Evolutionary conservation across 1,140 invertebrate genomes (phyloP), one percentile per base, ranked within the genome.

Genomic region (Drosophila dunni): DNA sequence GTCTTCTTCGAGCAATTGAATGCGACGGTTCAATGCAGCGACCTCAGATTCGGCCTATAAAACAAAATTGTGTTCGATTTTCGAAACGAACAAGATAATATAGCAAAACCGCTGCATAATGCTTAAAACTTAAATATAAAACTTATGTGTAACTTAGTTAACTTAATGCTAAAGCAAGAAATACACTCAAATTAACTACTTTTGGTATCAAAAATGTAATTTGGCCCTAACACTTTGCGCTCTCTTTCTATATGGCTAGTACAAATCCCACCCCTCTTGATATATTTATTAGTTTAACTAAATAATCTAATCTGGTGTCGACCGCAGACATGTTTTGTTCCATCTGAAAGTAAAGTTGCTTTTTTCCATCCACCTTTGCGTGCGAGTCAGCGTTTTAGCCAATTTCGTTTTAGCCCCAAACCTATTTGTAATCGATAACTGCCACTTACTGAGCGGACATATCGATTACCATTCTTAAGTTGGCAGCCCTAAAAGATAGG

Each of bases 1-100:
- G 94, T 99, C 98, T 93, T 99, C 98, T 94, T 99, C 98, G 93
- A 99, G 94, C 92, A 99, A 95, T 94, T 99, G 98, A 94, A 99
- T 99, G 93, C 98, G 97, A 93, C 99, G 96, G 94, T 99, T 99
- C 90, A 99, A 95, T 91, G 98, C 98, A 92, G 98, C 98, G 78
- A 99, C 97, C 94, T 99, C 98, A 92, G 97, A 98, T 94, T 99
- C 99, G 93, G 98, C 97, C 98, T 99, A 94, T 15, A 95, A 88
- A 65, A 79, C 17, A 75, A 76, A 81, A 29, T 29, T 6, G 24
- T 61, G 67, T 81, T 72, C 61, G 65, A 69, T 77, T 77, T 62
- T 84, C 77, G 81, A 78, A 29, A 84, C 17, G 75, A 81, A 78
- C 76, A 60, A 73, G 17, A 65, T 24, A 78, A 79, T 82, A 80